Percentiles rank a stretch among this genome's conserved stretches.
phyloP scores from a whole-genome alignment of 1,140 invertebrate genomes.

The Heliothis subflexa region DNA sequence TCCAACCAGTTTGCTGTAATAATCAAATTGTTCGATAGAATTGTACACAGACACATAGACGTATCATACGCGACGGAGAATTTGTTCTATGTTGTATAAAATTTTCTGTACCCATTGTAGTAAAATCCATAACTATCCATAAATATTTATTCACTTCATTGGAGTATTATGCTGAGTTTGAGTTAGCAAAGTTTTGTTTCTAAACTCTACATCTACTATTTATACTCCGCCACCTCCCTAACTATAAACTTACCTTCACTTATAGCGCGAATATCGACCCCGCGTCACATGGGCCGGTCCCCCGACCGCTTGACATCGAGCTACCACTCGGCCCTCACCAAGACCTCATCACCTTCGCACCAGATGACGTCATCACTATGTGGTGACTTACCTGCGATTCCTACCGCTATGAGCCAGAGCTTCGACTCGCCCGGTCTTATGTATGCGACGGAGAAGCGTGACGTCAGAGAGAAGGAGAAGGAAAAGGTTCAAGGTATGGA shows the following conservation, averaged over 20 bases:
- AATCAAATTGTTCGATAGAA: no score
- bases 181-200: no score
- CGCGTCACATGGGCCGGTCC: slow-evolving; percentile 87
- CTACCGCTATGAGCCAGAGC: slow-evolving; percentile 71
- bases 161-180: no score
- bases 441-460: slow-evolving; percentile 58
- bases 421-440: slow-evolving; percentile 71
- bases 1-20: no score
- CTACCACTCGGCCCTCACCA: slow-evolving; percentile 86
- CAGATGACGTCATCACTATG: slow-evolving; percentile 72
- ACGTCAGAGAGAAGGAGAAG: slow-evolving; percentile 59
- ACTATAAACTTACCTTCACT: slow-evolving; percentile 53
- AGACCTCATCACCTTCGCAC: slow-evolving; percentile 64
- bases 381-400: slow-evolving; percentile 66
- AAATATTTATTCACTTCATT: no score
- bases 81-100: no score
- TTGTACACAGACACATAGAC: no score
- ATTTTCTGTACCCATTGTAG: no score
- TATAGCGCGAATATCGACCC: slow-evolving; percentile 75
- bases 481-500: slow-evolving; percentile 49
- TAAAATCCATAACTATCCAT: no score
- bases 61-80: no score
- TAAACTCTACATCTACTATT: no score
- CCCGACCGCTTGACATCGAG: slow-evolving; percentile 91
- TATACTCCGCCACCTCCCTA: background rate